These are phyloP conservation scores for Meta bourneti DNA, from an alignment of 2,888 invertebrate genomes.

Conservation along the genomic window DNA sequence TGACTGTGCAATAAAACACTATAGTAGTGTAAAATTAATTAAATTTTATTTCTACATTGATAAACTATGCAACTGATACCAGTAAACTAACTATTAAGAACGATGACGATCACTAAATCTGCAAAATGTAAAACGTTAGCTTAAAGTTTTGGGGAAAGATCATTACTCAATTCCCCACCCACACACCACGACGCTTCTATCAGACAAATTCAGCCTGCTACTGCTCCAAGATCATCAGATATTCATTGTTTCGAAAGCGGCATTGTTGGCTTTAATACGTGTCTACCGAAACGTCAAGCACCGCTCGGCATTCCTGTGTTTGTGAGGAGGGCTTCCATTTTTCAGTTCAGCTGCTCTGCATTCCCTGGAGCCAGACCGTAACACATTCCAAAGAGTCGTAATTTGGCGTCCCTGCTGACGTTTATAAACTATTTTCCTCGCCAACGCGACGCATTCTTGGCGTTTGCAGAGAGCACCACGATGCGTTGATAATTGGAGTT, in stretches of 20 bases:
- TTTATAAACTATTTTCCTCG: constrained; percentile 71
- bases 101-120: too few species aligned
- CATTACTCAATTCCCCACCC: constrained; percentile 14
- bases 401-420: constrained; percentile 62
- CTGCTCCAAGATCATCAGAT: constrained; percentile 39
- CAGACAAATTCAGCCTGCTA: constrained; percentile 7
- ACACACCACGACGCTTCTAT: neutral
- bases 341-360: constrained; percentile 38
- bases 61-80: too few species aligned
- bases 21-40: too few species aligned
- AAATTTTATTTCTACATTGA: too few species aligned
- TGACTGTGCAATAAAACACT: too few species aligned
- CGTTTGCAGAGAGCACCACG: constrained; percentile 28
- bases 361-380: constrained; percentile 20
- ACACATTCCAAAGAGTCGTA: constrained; percentile 61
- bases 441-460: constrained; percentile 66
- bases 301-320: constrained; percentile 26
- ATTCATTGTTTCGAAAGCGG: constrained; percentile 35
- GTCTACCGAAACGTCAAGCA: constrained; percentile 32
- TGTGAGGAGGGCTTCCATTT: constrained; percentile 41
- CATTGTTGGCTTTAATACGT: constrained; percentile 51
- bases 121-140: too few species aligned
- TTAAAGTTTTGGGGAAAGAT: neutral
- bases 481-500: constrained; percentile 58
- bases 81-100: too few species aligned